These are phyloP conservation scores for Molorchus minor DNA, from an alignment of 2,888 invertebrate species.

Conservation along the genomic window DNA sequence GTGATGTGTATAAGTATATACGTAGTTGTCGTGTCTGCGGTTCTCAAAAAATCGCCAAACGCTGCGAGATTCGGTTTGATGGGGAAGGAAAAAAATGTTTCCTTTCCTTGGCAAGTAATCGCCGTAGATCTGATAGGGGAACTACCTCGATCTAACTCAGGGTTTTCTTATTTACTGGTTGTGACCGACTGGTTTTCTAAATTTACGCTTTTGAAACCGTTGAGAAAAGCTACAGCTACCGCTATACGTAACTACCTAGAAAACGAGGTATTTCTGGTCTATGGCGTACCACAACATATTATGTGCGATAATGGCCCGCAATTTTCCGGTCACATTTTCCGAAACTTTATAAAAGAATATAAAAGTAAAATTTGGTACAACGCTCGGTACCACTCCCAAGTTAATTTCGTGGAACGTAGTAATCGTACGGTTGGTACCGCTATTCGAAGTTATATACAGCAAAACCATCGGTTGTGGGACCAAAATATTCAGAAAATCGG, in stretches of 20 bases:
- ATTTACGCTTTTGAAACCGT: no score
- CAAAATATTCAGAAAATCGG: not conserved
- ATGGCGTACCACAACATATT: constrained; percentile 25
- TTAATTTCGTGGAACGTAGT: not conserved
- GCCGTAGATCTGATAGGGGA: not conserved
- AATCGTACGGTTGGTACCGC: not conserved
- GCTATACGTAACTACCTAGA: constrained; percentile 20
- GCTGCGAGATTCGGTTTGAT: not conserved
- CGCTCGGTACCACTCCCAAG: not conserved
- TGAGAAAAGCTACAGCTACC: not conserved
- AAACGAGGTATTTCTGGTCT: no score
- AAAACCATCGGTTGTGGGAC: not conserved
- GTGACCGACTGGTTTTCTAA: not conserved
- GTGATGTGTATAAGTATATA: not conserved
- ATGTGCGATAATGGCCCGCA: constrained; percentile 35
- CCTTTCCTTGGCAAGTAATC: not conserved
- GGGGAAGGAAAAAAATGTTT: not conserved
- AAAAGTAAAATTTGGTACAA: not conserved
- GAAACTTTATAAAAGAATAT: not conserved
- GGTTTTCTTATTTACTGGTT: not conserved
- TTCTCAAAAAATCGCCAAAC: not conserved
- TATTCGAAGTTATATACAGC: not conserved
- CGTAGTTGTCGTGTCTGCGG: not conserved
- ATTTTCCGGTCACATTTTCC: constrained; percentile 17
- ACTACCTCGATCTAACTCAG: no score